phyloP scores from a whole-genome alignment of 2,797 vertebrate species.

The Ambastaia sidthimunki region DNA sequence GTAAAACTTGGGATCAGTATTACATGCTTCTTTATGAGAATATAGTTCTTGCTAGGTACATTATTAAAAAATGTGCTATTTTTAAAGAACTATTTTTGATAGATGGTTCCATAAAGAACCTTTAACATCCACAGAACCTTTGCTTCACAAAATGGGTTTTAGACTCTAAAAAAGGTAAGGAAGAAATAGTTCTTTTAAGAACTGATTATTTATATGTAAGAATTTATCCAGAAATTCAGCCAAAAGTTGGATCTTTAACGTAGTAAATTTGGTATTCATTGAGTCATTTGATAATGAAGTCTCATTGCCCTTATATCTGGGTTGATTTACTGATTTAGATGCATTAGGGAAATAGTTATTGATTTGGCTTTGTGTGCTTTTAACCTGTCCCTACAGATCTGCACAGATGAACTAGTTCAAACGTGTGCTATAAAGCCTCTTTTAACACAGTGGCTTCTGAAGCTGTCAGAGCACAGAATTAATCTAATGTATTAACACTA shows the following conservation, averaged over 20 bases:
- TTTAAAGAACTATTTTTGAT: too few species aligned
- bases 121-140: too few species aligned
- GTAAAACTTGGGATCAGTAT: neutral
- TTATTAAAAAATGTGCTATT: too few species aligned
- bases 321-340: neutral
- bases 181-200: too few species aligned
- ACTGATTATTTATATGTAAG: too few species aligned
- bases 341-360: slow-evolving; percentile 31
- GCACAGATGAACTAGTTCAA: slow-evolving; percentile 40
- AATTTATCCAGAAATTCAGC: neutral
- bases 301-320: neutral
- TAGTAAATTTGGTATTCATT: too few species aligned
- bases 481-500: slow-evolving; percentile 18
- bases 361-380: slow-evolving; percentile 18
- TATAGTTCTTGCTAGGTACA: neutral
- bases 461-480: slow-evolving; percentile 25
- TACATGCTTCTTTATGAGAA: neutral
- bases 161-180: too few species aligned
- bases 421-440: slow-evolving; percentile 15
- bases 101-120: too few species aligned
- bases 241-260: neutral
- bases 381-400: slow-evolving; percentile 21
- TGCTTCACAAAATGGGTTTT: too few species aligned
- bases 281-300: neutral
- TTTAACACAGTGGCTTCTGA: slow-evolving; percentile 36